Base-by-base conservation (phyloP, 2,113 vertebrate genomes). In the Hippocampus mohnikei region DNA sequence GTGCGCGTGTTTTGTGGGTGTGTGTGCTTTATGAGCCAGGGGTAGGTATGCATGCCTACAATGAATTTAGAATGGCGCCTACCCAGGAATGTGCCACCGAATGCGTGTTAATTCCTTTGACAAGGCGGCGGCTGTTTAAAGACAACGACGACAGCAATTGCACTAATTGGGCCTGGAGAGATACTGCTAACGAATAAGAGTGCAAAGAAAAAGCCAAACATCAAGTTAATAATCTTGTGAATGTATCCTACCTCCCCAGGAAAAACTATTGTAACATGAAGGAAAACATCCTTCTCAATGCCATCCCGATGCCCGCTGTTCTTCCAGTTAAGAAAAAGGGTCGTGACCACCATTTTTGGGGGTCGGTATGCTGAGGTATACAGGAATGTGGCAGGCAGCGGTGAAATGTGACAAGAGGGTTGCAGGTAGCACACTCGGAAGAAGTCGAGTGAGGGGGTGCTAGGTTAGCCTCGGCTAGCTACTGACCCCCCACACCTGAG, bases 391-490 rank as follows among this genome's bases (percentile, higher is more conserved):
- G 87, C 90, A 73, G 70, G 77, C 75, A 85, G 81, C 85, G 80
- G 89, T 90, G 88, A 91, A 92, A 93, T 91, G 87, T 92, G 90
- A 90, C 92, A 89, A 76, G 79, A 83, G 81, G 81, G 81, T 87
- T 91, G 90, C 83, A 92, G 91, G 87, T 92, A 89, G 79, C 84
- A 87, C 77, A 79, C 71, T 64, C 74, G 18, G 61, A 8, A 52
- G 46, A 52, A 37, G 27, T 20, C 18, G 46, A 20, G 44, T 6
- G n/a, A 29, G 44, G 44, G 42, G 46, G 42, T 20, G 12, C 55
- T 58, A 58, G 55, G 23, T n/a, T 27, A 25, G 55, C 3, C 23
- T 25, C 25, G 55, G 55, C 53, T 18, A 29, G 58, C 58, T 60
- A 8, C 16, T 33, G 13, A 29, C 58, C 15, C 15, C 58, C 27